A percentile compares a stretch with the other conserved stretches of the same genome.
These are phyloP conservation scores for Mimachlamys varia DNA, from an alignment of 2,888 invertebrate species.

Conservation along the genomic window DNA sequence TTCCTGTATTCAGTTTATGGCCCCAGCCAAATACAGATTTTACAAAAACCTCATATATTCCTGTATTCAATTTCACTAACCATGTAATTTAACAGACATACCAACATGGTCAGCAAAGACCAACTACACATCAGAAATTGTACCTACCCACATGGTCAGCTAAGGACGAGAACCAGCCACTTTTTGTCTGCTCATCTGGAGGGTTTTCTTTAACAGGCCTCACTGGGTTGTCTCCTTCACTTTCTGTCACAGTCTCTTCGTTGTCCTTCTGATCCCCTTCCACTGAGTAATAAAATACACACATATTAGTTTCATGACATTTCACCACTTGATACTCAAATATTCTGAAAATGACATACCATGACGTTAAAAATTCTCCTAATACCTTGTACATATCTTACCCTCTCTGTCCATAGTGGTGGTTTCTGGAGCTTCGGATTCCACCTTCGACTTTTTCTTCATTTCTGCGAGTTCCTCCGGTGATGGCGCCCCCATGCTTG, in stretches of 20 bases:
- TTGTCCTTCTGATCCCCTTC: neutral
- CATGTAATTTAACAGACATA: too few species aligned
- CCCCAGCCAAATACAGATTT: too few species aligned
- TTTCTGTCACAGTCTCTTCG: neutral
- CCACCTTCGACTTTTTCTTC: slow-evolving; percentile 42
- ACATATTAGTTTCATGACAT: neutral
- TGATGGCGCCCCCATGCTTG: slow-evolving; percentile 91
- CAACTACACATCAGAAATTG: neutral
- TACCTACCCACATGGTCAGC: neutral
- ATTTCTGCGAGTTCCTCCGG: slow-evolving; percentile 88
- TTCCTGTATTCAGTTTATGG: too few species aligned
- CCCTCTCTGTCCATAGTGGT: slow-evolving; percentile 40
- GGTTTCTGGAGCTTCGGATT: slow-evolving; percentile 44
- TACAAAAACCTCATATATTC: too few species aligned
- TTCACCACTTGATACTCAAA: too few species aligned
- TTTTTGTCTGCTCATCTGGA: neutral
- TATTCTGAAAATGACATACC: too few species aligned
- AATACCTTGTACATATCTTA: neutral
- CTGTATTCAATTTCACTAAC: too few species aligned
- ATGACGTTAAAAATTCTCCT: too few species aligned
- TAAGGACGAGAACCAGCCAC: neutral
- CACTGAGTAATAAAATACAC: neutral
- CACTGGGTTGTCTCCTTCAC: neutral
- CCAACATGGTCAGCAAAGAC: too few species aligned
- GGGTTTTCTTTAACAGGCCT: neutral